phyloP scores from a whole-genome alignment of 2,113 vertebrate species.

The Eurypyga helias region DNA sequence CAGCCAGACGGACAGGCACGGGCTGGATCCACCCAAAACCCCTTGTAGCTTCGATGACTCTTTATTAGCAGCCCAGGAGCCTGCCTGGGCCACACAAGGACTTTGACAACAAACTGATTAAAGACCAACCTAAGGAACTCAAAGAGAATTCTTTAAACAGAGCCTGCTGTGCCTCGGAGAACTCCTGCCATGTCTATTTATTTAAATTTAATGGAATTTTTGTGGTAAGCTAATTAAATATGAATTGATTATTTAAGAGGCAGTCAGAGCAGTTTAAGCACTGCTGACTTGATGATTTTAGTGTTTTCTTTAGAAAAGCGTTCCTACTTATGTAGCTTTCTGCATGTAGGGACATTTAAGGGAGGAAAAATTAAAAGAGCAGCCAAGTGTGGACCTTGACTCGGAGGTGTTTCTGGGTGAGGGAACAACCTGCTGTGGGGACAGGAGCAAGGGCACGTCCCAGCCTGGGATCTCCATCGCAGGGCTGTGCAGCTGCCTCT shows the following conservation, averaged over 20 bases:
- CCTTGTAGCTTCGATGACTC: background rate
- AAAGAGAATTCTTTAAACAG: slow-evolving; percentile 58
- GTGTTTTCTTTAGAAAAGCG: slow-evolving; percentile 13
- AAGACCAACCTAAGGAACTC: slow-evolving; percentile 49
- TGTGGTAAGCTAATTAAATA: slow-evolving; percentile 67
- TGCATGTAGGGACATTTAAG: background rate
- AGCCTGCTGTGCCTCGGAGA: slow-evolving; percentile 53
- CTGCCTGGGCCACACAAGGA: slow-evolving; percentile 42
- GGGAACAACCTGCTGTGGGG: background rate
- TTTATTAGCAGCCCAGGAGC: background rate
- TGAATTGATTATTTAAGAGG: slow-evolving; percentile 68
- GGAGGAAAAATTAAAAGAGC: background rate
- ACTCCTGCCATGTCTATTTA: slow-evolving; percentile 68
- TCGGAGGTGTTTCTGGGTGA: background rate
- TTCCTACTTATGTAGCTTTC: background rate
- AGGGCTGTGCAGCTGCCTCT: background rate
- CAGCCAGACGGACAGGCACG: background rate
- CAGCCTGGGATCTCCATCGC: fast-evolving
- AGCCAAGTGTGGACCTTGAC: fast-evolving
- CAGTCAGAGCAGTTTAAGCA: slow-evolving; percentile 61
- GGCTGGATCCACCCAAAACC: background rate
- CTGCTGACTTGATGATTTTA: slow-evolving; percentile 53
- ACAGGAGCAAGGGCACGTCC: background rate
- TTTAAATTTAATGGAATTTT: slow-evolving; percentile 69
- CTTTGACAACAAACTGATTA: slow-evolving; percentile 29